Conservation (phyloP, 2,113 vertebrate genomes). For the Lontra canadensis region DNA sequence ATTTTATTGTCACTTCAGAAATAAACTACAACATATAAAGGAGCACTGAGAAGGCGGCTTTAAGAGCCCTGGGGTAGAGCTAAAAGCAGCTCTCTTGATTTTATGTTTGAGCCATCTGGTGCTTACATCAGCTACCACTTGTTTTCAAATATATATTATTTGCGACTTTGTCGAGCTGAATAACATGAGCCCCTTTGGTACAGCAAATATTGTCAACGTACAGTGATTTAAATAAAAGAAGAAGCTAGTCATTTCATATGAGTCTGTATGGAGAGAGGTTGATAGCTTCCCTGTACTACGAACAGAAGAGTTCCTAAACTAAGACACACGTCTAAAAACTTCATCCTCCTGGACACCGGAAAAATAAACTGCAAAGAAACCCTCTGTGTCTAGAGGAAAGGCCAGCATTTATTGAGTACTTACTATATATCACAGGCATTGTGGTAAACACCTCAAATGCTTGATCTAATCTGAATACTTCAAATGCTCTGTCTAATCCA, state of each 20-base stretch:
- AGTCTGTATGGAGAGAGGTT: constrained; percentile 59
- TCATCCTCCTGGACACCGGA: neutral
- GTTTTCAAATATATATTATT: constrained; percentile 83
- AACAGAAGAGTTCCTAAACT: neutral
- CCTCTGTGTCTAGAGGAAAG: neutral
- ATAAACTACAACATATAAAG: constrained; percentile 71
- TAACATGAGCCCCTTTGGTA: constrained; percentile 77
- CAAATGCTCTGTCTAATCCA: neutral
- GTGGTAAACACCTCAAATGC: neutral
- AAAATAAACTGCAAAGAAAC: neutral
- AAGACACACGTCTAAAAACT: neutral
- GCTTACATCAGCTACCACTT: constrained; percentile 80
- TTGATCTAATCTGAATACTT: neutral
- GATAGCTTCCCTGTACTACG: neutral
- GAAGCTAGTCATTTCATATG: constrained; percentile 65
- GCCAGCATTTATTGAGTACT: neutral
- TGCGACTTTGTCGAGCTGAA: constrained; percentile 77
- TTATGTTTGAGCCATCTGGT: constrained; percentile 75
- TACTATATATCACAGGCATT: neutral
- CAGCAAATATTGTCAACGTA: constrained; percentile 77
- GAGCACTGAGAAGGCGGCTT: constrained; percentile 55
- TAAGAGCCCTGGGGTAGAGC: constrained; percentile 62
- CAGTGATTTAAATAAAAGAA: constrained; percentile 77
- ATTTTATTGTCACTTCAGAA: constrained; percentile 73
- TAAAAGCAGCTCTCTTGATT: constrained; percentile 73